phyloP scores from a whole-genome alignment of 2,113 vertebrate species.

The Trachemys scripta region DNA sequence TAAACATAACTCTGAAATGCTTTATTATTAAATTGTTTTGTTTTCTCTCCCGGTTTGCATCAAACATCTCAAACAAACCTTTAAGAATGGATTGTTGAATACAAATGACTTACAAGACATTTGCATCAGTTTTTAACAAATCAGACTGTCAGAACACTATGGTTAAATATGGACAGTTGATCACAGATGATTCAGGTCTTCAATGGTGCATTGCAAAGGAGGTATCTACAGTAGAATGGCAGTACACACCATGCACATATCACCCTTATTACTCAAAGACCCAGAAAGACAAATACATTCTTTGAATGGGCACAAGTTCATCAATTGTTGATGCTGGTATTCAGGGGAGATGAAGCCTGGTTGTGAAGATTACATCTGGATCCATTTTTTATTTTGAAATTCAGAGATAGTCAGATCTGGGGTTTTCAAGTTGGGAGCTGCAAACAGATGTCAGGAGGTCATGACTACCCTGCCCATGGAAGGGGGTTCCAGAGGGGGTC shows the following conservation, averaged over 20 bases:
- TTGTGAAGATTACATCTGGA: not conserved
- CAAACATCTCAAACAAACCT: conserved; percentile 26
- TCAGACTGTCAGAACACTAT: not conserved
- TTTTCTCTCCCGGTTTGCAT: not conserved
- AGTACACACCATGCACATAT: not conserved
- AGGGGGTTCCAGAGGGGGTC: not conserved
- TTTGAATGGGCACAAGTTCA: not conserved
- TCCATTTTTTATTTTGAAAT: not conserved
- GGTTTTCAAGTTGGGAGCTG: not conserved
- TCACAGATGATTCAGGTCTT: not conserved
- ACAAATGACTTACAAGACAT: not conserved
- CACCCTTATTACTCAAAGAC: not conserved
- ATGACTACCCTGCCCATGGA: not conserved
- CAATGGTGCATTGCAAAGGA: not conserved
- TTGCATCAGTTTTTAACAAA: not conserved
- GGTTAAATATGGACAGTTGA: not conserved
- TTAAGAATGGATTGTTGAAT: conserved; percentile 30
- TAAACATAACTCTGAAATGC: not conserved
- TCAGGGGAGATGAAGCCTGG: not conserved
- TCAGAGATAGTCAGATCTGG: not conserved
- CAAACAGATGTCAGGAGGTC: not conserved
- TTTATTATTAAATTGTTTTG: conserved; percentile 36
- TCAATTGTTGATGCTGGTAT: not conserved
- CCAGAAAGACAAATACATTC: not conserved
- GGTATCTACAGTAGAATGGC: not conserved